Evolutionary conservation across 2,888 invertebrate species (phyloP), one percentile per base, ranked within the genome.

Genomic region (Bellardia bayeri): DNA sequence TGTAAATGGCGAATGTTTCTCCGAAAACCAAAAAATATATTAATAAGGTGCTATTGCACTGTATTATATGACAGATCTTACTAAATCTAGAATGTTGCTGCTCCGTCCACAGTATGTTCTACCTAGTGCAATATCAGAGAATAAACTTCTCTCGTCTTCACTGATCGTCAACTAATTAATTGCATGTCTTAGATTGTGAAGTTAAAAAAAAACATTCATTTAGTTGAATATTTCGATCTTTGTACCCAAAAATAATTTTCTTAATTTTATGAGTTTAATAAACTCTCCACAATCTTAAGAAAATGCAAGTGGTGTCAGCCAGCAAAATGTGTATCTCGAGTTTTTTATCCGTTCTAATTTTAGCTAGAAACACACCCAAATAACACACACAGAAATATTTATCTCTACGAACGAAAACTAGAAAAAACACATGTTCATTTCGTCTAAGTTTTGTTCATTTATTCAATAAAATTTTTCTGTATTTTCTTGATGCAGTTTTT

Each of bases 261-360:
- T 75, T 56, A 72, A 63, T 78, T 83, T 85, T 85, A 72, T 82
- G 72, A 78, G 82, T 85, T 85, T 85, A 85, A 72, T 78, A 85
- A 85, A 85, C 85, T 85, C 64, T 76, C 11, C 16, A 78, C 56
- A 58, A 16, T 61, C 14, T 58, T 30, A 23, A 85, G 42, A 49
- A 75, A 81, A 30, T 81, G 54, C 45, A 85, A 64, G 30, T 75
- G 45, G 45, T 84, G 71, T 56, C 72, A 84, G 37, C 37, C 37
- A 30, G 23, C 23, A 56, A 33, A 71, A 71, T 66, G 45, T 66
- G 64, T 78, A 45, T 76, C 51, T 69, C 30, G 51, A 71, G 63
- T 81, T 16, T 68, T 58, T 30, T 3, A 51, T 42, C 9, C 3
- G 11, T 49, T 76, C 75, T 85, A 85, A 82, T 76, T 82, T 76